These are phyloP conservation scores for Lindbergichthys nudifrons DNA, from an alignment of 2,797 vertebrate species.

Conservation along the genomic window DNA sequence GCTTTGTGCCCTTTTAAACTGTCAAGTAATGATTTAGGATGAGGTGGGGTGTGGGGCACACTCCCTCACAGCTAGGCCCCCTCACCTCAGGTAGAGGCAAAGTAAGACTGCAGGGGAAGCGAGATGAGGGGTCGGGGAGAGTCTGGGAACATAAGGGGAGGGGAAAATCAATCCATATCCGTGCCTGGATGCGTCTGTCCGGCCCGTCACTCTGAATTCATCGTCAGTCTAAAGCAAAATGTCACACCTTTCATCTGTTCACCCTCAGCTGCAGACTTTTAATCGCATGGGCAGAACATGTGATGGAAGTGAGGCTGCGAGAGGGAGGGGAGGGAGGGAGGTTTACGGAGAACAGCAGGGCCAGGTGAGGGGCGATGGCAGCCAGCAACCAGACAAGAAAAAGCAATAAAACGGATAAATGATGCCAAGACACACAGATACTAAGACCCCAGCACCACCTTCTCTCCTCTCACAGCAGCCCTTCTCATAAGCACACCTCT, in stretches of 20 bases:
- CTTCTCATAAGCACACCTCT: constrained; percentile 49
- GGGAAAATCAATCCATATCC: constrained; percentile 73
- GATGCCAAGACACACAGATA: constrained; percentile 74
- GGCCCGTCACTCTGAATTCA: constrained; percentile 71
- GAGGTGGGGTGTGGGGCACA: constrained; percentile 61
- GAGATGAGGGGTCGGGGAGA: constrained; percentile 19
- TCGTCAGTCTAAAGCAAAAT: constrained; percentile 75
- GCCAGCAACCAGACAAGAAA: constrained; percentile 77
- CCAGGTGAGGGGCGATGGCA: constrained; percentile 61
- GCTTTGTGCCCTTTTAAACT: constrained; percentile 81
- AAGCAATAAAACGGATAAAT: constrained; percentile 85
- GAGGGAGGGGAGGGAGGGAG: constrained; percentile 3
- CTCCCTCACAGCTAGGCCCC: constrained; percentile 60
- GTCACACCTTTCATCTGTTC: constrained; percentile 76
- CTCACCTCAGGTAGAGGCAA: constrained; percentile 61
- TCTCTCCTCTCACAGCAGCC: constrained; percentile 35
- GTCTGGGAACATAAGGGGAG: constrained; percentile 31
- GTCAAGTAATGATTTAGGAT: constrained; percentile 82
- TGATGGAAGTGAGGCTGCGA: constrained; percentile 50
- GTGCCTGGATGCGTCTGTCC: constrained; percentile 58
- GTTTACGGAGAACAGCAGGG: constrained; percentile 37
- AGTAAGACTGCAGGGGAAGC: constrained; percentile 49
- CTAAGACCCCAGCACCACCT: constrained; percentile 30
- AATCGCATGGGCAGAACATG: constrained; percentile 71
- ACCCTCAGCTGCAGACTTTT: constrained; percentile 65